Conservation (phyloP, 2,113 vertebrate genomes). For the Channa argus region DNA sequence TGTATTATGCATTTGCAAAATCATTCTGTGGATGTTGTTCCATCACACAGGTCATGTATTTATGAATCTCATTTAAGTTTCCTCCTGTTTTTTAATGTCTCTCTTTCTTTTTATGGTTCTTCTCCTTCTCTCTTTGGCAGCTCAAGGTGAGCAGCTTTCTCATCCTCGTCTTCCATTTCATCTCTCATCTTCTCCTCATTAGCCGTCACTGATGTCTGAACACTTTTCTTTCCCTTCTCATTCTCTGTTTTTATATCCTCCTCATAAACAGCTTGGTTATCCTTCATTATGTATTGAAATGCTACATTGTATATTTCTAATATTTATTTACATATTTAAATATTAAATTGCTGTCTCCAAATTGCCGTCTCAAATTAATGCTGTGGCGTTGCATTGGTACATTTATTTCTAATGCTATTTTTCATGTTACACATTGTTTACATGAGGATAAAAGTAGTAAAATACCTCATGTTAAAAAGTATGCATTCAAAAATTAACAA, state of each 20-base stretch:
- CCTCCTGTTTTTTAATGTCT: conserved; percentile 7
- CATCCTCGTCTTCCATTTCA: conserved; percentile 7
- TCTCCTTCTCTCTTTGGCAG: background rate
- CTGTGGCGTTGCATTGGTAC: too few relatives aligned
- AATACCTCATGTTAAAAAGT: too few relatives aligned
- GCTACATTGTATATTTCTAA: background rate
- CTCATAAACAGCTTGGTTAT: background rate
- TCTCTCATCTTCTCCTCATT: background rate
- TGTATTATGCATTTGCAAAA: conserved; percentile 13
- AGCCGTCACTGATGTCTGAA: background rate
- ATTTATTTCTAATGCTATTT: too few relatives aligned
- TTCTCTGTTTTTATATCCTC: background rate
- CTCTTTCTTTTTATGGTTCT: background rate
- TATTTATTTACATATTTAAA: too few relatives aligned
- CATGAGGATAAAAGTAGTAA: too few relatives aligned
- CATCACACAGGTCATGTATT: background rate
- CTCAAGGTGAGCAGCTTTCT: conserved; percentile 24
- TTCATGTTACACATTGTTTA: too few relatives aligned
- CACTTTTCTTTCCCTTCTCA: background rate
- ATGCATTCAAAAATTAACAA: too few relatives aligned
- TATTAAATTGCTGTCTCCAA: too few relatives aligned
- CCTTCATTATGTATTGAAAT: background rate
- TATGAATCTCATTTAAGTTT: background rate
- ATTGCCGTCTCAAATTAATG: too few relatives aligned
- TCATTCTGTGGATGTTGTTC: conserved; percentile 15